Percentiles rank a stretch among this genome's conserved stretches.
These are phyloP conservation scores for Gymnoscopelus braueri DNA, from an alignment of 2,797 vertebrate genomes.

Conservation along the genomic window DNA sequence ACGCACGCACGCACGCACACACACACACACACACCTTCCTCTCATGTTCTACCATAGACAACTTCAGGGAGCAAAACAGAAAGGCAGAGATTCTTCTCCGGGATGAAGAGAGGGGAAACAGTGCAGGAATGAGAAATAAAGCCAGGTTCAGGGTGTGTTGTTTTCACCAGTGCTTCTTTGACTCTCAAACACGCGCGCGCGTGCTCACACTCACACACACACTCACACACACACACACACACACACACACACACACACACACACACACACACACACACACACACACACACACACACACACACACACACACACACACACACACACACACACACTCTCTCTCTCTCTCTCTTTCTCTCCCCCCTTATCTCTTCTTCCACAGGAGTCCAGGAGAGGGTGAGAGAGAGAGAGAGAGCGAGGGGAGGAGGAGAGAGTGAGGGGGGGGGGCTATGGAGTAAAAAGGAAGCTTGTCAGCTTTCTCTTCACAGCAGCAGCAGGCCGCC, in stretches of 20 bases:
- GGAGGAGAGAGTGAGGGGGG: not conserved
- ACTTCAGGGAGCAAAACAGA: not conserved
- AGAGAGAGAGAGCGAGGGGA: not conserved
- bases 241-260: too few relatives aligned
- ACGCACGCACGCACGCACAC: constrained; percentile 14
- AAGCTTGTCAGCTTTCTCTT: constrained; percentile 5
- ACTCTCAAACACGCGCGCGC: not conserved
- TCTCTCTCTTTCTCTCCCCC: constrained; percentile 9
- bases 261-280: too few relatives aligned
- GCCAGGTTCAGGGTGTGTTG: not conserved
- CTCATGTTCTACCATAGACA: constrained; percentile 5
- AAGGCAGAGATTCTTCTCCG: not conserved
- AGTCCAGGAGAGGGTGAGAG: not conserved
- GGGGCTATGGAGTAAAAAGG: not conserved
- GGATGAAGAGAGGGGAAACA: constrained; percentile 14
- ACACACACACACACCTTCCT: not conserved
- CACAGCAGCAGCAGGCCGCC: not conserved
- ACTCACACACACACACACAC: too few relatives aligned
- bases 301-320: too few relatives aligned
- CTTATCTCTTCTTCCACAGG: constrained; percentile 19
- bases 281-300: too few relatives aligned
- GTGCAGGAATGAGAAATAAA: constrained; percentile 1
- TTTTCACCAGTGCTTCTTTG: not conserved
- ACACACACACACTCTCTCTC: not conserved
- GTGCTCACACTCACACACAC: not conserved